Conservation (phyloP, 2,113 vertebrate genomes). For the Mobula hypostoma region DNA sequence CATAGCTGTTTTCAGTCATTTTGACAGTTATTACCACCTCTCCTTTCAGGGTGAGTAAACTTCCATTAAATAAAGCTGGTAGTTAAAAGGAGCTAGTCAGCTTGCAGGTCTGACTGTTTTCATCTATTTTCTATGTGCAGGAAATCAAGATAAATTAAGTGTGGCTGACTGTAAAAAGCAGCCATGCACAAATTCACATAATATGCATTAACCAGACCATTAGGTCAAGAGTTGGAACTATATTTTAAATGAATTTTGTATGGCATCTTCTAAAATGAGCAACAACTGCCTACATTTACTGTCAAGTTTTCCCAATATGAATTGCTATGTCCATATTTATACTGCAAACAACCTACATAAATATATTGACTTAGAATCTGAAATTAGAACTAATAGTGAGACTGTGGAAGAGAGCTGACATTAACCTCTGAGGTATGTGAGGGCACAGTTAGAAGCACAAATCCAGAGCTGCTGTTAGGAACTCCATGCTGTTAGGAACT, state of each 20-base stretch:
- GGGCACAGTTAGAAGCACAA: background rate
- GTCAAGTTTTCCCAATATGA: too few species aligned
- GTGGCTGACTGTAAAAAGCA: background rate
- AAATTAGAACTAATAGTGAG: too few species aligned
- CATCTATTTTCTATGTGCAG: too few species aligned
- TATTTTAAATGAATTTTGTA: background rate
- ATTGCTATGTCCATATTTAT: background rate
- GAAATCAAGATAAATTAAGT: background rate
- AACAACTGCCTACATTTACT: too few species aligned
- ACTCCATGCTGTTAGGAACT: background rate
- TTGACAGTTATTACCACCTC: conserved; percentile 18
- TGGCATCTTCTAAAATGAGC: background rate
- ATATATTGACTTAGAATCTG: background rate
- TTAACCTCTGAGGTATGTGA: background rate
- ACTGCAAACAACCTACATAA: background rate
- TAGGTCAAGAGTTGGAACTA: background rate
- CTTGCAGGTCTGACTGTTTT: background rate
- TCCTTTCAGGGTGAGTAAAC: background rate
- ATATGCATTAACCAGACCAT: background rate
- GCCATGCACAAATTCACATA: background rate
- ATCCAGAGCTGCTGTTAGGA: background rate
- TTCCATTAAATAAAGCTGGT: background rate
- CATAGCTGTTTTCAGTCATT: background rate
- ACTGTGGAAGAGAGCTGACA: background rate
- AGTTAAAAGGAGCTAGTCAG: background rate